phyloP scores from a whole-genome alignment of 2,113 vertebrate genomes.

The Sialia sialis region DNA sequence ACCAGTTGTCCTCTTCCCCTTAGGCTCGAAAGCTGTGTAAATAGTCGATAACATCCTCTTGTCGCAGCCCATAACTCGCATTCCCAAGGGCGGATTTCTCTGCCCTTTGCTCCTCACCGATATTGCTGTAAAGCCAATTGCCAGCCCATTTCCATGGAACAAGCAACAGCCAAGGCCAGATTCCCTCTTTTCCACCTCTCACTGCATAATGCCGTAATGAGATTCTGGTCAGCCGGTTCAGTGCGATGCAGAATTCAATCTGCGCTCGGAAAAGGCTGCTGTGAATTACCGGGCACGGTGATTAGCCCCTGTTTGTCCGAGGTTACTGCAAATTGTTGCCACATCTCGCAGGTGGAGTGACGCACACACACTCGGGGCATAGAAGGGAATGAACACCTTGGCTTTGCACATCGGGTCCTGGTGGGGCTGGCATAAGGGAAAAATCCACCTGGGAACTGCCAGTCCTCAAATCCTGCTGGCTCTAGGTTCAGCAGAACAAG shows the following conservation, averaged over 20 bases:
- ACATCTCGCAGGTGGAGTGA: not conserved
- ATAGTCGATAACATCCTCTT: not conserved
- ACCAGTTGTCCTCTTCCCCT: not conserved
- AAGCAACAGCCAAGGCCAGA: slow-evolving; percentile 7
- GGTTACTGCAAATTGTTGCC: not conserved
- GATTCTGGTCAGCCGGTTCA: not conserved
- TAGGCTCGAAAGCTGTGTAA: not conserved
- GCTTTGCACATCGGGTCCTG: not conserved
- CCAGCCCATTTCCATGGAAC: not conserved
- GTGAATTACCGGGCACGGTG: not conserved
- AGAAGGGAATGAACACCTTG: not conserved
- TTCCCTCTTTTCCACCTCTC: slow-evolving; percentile 10
- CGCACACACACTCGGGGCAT: not conserved
- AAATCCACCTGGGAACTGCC: not conserved
- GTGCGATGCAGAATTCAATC: not conserved
- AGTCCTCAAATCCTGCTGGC: not conserved
- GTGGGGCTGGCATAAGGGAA: not conserved
- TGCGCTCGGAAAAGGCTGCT: not conserved
- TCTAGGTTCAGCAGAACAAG: rapidly evolving
- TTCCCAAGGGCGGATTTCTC: slow-evolving; percentile 13
- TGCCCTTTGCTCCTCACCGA: not conserved
- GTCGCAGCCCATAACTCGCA: not conserved
- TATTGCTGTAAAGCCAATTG: not conserved
- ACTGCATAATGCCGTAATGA: not conserved
- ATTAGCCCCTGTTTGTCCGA: slow-evolving; percentile 2